phyloP scores from a whole-genome alignment of 2,797 vertebrate species.

The Petrocephalus sullivani region DNA sequence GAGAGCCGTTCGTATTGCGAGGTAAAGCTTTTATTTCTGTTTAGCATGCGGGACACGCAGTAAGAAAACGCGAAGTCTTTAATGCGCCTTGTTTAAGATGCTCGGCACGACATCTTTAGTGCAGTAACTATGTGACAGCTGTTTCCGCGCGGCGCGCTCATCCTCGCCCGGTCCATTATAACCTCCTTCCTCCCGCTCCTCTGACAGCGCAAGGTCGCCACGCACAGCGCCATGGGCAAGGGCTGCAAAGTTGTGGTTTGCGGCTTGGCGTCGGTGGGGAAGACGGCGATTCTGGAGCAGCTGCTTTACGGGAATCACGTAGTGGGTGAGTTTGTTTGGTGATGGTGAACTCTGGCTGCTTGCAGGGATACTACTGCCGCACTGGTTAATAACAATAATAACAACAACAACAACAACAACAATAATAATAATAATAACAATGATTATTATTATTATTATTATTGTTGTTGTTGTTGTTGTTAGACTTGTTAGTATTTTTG shows the following conservation, averaged over 20 bases:
- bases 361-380: background rate
- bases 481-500: background rate
- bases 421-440: background rate
- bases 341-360: background rate
- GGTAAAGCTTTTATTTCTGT: conserved; percentile 1
- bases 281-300: conserved; percentile 90
- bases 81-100: background rate
- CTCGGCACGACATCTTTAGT: background rate
- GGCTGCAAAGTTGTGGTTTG: conserved; percentile 92
- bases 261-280: conserved; percentile 83
- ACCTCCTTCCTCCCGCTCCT: background rate
- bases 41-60: background rate
- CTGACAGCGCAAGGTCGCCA: conserved; percentile 25
- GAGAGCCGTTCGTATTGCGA: background rate
- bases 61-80: background rate
- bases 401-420: background rate
- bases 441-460: background rate
- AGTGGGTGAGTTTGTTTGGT: conserved; percentile 64
- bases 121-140: background rate
- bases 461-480: background rate
- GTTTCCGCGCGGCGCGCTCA: background rate
- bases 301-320: conserved; percentile 81
- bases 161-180: background rate
- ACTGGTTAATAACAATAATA: background rate
- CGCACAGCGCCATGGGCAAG: conserved; percentile 70